Percentiles rank a stretch among this genome's conserved stretches.
Evolutionary conservation across 2,888 invertebrate species (phyloP).

Genomic region (Pharmacophagus antenor): DNA sequence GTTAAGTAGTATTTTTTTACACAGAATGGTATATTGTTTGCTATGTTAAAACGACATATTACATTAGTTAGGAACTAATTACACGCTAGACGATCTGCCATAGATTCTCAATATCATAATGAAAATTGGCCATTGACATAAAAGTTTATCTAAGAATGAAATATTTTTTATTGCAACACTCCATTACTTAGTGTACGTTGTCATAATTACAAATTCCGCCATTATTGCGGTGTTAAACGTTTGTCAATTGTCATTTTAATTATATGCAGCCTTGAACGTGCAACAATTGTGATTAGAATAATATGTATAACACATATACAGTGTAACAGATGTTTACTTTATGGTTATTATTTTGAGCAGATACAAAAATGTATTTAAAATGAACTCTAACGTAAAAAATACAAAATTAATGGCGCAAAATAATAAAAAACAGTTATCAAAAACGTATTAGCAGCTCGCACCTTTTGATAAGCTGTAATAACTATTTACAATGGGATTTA

Average conservation of each 20-base stretch:
- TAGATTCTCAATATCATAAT: background rate
- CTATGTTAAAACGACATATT: background rate
- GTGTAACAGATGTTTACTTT: slow-evolving; percentile 16
- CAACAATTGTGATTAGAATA: slow-evolving; percentile 21
- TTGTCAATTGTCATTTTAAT: slow-evolving; percentile 19
- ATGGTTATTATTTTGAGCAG: slow-evolving; percentile 15
- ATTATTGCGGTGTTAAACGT: slow-evolving; percentile 15
- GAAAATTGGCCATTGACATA: background rate
- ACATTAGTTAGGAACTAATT: background rate
- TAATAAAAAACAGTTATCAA: too few relatives aligned
- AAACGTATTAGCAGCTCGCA: too few relatives aligned
- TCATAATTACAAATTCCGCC: slow-evolving; percentile 14
- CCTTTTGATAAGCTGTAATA: too few relatives aligned
- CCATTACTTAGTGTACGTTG: background rate
- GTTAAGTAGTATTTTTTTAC: background rate
- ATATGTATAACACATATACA: slow-evolving; percentile 10
- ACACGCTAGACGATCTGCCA: background rate
- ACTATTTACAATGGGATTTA: too few relatives aligned
- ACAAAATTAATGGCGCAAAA: too few relatives aligned
- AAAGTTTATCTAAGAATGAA: background rate
- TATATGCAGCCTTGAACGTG: slow-evolving; percentile 22
- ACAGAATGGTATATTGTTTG: background rate
- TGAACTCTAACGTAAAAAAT: slow-evolving; percentile 8
- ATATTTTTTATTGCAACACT: background rate
- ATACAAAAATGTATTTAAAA: slow-evolving; percentile 13